Percentiles rank a stretch among this genome's conserved stretches.
Conservation (phyloP, 2,797 vertebrate genomes). For the Melanotaenia parkinsoni region DNA sequence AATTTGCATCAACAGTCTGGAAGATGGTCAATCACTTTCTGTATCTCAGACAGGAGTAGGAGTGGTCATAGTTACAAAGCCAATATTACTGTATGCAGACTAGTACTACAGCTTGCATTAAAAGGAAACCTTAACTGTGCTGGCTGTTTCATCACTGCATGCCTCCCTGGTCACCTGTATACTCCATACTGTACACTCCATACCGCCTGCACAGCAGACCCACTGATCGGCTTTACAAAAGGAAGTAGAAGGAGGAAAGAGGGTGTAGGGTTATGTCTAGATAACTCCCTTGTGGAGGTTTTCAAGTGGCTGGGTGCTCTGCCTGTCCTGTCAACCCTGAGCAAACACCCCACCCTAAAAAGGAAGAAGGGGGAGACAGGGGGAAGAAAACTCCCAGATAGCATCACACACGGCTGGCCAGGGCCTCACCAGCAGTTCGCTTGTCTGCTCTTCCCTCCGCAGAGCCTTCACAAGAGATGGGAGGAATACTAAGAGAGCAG, state of each 20-base stretch:
- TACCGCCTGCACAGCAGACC: slow-evolving; percentile 9
- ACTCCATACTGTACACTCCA: slow-evolving; percentile 12
- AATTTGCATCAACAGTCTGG: background rate
- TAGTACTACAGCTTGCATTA: background rate
- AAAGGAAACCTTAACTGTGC: slow-evolving; percentile 3
- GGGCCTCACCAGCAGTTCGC: slow-evolving; percentile 78
- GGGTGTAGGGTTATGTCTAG: slow-evolving; percentile 62
- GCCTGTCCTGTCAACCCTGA: slow-evolving; percentile 77
- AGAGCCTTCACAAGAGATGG: slow-evolving; percentile 80
- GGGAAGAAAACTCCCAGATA: slow-evolving; percentile 61
- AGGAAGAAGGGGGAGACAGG: slow-evolving; percentile 22
- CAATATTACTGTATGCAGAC: too few relatives aligned
- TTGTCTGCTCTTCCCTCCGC: slow-evolving; percentile 79
- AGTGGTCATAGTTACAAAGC: too few relatives aligned
- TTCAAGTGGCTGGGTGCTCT: slow-evolving; percentile 72
- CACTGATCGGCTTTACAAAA: slow-evolving; percentile 30
- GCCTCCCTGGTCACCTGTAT: background rate
- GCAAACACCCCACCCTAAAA: slow-evolving; percentile 75
- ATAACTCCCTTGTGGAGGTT: slow-evolving; percentile 71
- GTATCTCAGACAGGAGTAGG: too few relatives aligned
- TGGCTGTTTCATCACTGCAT: slow-evolving; percentile 1
- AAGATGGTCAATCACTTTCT: too few relatives aligned
- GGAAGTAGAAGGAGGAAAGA: slow-evolving; percentile 23
- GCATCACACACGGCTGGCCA: slow-evolving; percentile 79
- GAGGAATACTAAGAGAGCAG: slow-evolving; percentile 85